These are phyloP conservation scores for Motacilla tschutschensis DNA, from an alignment of 2,113 vertebrate genomes.

Conservation along the genomic window DNA sequence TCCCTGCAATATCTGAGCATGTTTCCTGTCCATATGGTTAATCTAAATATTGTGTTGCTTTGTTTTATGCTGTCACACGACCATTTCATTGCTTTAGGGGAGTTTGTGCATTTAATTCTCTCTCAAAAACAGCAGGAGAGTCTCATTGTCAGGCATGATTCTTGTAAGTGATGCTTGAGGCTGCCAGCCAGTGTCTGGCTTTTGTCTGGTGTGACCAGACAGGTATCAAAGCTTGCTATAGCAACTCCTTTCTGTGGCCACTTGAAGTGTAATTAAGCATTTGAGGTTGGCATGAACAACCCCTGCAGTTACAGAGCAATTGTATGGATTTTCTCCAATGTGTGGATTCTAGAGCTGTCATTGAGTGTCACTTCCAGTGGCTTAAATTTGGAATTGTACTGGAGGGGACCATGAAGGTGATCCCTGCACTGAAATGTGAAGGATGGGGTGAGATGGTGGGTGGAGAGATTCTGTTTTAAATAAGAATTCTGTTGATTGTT, in stretches of 20 bases:
- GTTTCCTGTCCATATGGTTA: background rate
- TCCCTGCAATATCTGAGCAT: background rate
- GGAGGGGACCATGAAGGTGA: background rate
- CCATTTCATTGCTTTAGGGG: constrained; percentile 7
- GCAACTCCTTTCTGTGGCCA: background rate
- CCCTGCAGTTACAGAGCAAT: background rate
- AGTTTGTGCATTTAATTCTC: background rate
- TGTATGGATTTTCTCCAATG: background rate
- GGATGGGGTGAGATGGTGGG: background rate
- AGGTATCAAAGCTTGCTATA: background rate
- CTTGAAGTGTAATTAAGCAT: background rate
- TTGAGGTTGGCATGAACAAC: background rate
- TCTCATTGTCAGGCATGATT: background rate
- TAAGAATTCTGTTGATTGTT: background rate
- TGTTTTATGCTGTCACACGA: background rate
- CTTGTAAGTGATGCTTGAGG: constrained; percentile 19
- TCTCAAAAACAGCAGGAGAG: constrained; percentile 12
- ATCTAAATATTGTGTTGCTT: background rate
- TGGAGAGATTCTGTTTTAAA: background rate
- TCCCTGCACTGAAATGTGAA: background rate
- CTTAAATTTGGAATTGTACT: background rate
- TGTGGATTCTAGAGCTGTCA: background rate
- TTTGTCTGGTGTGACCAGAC: constrained; percentile 15
- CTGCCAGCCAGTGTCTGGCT: constrained; percentile 21
- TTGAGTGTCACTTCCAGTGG: background rate